Base-by-base conservation (phyloP, 2,797 vertebrate genomes). In the Xyrichtys novacula region DNA sequence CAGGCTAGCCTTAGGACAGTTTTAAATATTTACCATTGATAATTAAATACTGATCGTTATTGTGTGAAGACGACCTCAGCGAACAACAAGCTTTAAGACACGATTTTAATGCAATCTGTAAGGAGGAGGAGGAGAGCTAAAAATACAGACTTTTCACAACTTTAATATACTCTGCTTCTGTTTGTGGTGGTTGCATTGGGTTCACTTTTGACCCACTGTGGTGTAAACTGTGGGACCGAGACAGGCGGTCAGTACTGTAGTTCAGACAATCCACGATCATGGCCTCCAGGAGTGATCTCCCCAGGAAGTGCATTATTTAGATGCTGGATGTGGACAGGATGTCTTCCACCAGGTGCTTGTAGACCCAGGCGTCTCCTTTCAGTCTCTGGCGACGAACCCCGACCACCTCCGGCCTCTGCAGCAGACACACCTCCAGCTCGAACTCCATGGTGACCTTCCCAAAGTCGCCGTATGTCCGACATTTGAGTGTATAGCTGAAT, bases 331-430 rank as follows among this genome's bases (percentile, higher is more conserved):
- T 92, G 42, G 95, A 94, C 7, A 99, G 91, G 75, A 98, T 94
- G 76, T 97, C 96, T 85, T 97, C 97, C 77, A 99, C 93, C 76
- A 99, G 93, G 73, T 95, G 95, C 84, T 99, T 99, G 89, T 99
- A 99, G 65, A 98, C 94, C 97, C 97, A 99, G 42, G 96, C 95
- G 7, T 99, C 97, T 10, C 97, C 98, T 84, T 97, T 97, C 48
- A 99, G 94, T 64, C 97, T 88, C 71, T 97, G 96, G 15, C 96
- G 94, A 9, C 94, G 88, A 74, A 99, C 93, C 3, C 96, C 96
- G 5, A 97, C 83, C 2, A 94, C 95, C 55, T 97, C 94, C 0
- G 93, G 84, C 71, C 95, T 95, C 69, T 93, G 93, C 39, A 99
- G 93, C 6, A 94, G 77, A 85, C 98, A 99, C 29, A 99, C 96